Evolutionary conservation across 2,113 vertebrate genomes (phyloP).

Genomic region (Perccottus glenii): DNA sequence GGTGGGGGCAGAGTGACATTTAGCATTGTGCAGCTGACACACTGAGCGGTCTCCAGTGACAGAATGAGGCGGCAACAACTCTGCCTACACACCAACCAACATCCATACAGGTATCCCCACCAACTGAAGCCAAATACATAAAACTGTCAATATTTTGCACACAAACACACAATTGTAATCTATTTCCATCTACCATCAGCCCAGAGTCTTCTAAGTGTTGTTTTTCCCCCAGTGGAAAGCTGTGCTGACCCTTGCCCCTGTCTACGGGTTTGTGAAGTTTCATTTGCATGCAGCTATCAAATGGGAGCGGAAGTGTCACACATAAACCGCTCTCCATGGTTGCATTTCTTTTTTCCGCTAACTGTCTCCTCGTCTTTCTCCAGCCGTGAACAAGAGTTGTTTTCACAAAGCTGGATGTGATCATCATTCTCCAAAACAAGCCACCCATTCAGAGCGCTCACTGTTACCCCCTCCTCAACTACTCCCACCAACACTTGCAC

Average conservation of each 20-base stretch:
- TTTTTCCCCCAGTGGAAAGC: constrained; percentile 57
- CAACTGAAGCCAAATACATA: constrained; percentile 20
- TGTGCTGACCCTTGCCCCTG: constrained; percentile 63
- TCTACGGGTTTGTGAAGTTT: constrained; percentile 76
- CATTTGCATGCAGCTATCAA: constrained; percentile 75
- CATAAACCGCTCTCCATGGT: constrained; percentile 26
- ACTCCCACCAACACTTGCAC: constrained; percentile 63
- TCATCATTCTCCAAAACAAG: constrained; percentile 74
- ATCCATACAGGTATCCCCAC: constrained; percentile 33
- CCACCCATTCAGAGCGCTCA: constrained; percentile 68
- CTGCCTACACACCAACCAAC: constrained; percentile 26
- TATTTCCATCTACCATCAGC: constrained; percentile 35
- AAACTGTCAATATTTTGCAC: constrained; percentile 18
- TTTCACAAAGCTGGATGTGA: constrained; percentile 76
- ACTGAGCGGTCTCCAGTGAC: constrained; percentile 47
- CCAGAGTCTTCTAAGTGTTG: constrained; percentile 33
- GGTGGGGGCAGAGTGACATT: constrained; percentile 69
- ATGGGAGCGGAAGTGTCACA: constrained; percentile 71
- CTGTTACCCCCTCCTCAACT: constrained; percentile 26
- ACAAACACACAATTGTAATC: constrained; percentile 18
- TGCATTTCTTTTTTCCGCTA: constrained; percentile 65
- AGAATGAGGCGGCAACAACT: constrained; percentile 34
- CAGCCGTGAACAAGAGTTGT: constrained; percentile 71
- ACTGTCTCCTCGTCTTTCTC: constrained; percentile 49
- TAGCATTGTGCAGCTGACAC: constrained; percentile 68